Percentiles rank a stretch among this genome's conserved stretches.
phyloP scores from a whole-genome alignment of 92 coral and sea anemone genomes.

The Epizoanthus illoricatus region DNA sequence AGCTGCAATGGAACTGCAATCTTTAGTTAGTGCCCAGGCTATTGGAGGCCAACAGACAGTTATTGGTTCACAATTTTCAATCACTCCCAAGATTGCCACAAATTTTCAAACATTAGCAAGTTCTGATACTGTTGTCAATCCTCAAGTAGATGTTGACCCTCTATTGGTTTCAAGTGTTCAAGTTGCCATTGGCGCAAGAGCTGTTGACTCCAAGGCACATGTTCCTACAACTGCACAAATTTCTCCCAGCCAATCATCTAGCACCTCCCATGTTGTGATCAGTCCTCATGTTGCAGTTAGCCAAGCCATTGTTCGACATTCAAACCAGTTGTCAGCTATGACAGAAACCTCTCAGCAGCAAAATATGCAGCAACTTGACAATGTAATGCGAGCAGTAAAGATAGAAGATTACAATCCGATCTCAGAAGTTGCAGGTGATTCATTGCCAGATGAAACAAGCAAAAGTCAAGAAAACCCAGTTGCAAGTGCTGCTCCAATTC shows the following conservation, averaged over 20 bases:
- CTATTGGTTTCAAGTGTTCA: not conserved
- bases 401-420: conserved; percentile 33
- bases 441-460: not conserved
- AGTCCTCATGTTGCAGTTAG: not conserved
- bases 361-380: conserved; percentile 8
- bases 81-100: not conserved
- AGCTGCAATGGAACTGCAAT: not conserved
- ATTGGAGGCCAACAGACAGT: not conserved
- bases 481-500: conserved; percentile 37
- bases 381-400: conserved; percentile 14
- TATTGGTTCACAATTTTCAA: conserved; percentile 2
- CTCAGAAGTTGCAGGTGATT: not conserved
- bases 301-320: not conserved
- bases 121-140: not conserved
- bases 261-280: not conserved
- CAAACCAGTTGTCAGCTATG: not conserved
- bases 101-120: not conserved
- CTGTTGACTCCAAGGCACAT: not conserved
- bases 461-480: not conserved
- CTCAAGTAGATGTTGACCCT: not conserved
- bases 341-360: conserved; percentile 1
- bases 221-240: not conserved
- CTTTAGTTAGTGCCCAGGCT: not conserved
- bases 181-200: not conserved
- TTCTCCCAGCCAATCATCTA: not conserved